These are phyloP conservation scores for Syrmaticus mikado DNA, from an alignment of 2,113 vertebrate genomes.

Conservation along the genomic window DNA sequence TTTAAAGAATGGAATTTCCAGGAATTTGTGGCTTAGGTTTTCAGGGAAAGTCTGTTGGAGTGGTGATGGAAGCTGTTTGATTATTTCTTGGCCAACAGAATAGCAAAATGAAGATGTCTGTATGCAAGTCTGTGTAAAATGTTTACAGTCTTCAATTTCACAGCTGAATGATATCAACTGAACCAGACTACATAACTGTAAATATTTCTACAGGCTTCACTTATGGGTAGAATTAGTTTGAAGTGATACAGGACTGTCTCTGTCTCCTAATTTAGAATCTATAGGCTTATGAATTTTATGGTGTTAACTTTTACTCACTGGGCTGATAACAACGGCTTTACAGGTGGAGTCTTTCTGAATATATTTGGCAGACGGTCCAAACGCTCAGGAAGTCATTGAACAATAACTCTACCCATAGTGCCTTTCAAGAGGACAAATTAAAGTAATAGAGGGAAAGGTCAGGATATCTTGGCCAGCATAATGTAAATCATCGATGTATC, in stretches of 20 bases:
- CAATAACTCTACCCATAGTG: neutral
- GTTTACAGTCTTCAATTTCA: neutral
- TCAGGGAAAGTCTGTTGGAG: neutral
- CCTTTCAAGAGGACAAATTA: neutral
- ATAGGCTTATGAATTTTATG: conserved; percentile 28
- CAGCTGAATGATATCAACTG: neutral
- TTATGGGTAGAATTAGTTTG: neutral
- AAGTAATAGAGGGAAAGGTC: neutral
- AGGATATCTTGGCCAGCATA: neutral
- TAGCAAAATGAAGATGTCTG: neutral
- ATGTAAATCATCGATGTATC: neutral
- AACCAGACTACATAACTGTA: neutral
- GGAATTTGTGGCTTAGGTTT: neutral
- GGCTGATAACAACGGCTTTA: neutral
- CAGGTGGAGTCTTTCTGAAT: neutral
- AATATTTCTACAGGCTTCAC: neutral
- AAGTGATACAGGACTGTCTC: neutral
- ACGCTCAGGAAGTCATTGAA: conserved; percentile 40
- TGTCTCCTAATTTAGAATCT: conserved; percentile 4
- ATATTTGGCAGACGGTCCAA: conserved; percentile 4
- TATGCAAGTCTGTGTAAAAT: neutral
- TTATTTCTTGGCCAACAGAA: neutral
- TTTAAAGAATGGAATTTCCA: neutral
- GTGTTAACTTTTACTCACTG: conserved; percentile 10
- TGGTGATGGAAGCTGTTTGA: neutral